phyloP scores from a whole-genome alignment of 2,888 invertebrate species.

The Mylabris sibirica region DNA sequence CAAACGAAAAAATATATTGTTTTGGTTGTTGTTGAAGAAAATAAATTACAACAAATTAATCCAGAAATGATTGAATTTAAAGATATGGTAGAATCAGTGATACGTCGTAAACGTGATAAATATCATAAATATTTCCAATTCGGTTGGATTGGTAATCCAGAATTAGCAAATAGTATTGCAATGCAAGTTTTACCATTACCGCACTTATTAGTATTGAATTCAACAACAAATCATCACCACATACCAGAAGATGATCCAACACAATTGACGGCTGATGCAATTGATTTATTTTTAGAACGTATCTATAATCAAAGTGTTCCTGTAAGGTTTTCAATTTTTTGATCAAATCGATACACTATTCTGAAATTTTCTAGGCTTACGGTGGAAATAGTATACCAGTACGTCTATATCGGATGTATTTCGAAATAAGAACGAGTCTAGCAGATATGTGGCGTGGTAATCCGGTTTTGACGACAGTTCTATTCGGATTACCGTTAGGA shows the following conservation, averaged over 20 bases:
- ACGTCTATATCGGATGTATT: constrained; percentile 80
- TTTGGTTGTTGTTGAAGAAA: constrained; percentile 86
- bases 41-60: constrained; percentile 81
- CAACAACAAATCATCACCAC: constrained; percentile 91
- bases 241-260: constrained; percentile 71
- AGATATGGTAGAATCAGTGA: constrained; percentile 83
- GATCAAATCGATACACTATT: not conserved
- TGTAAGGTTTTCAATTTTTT: constrained; percentile 62
- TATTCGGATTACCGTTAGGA: constrained; percentile 93
- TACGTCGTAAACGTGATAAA: constrained; percentile 72
- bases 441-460: constrained; percentile 91
- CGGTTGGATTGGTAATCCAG: constrained; percentile 92
- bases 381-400: constrained; percentile 85
- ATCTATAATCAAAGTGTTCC: constrained; percentile 81
- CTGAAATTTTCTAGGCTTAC: constrained; percentile 68
- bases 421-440: constrained; percentile 82
- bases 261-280: constrained; percentile 65
- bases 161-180: constrained; percentile 91
- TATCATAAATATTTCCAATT: constrained; percentile 87
- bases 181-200: constrained; percentile 86
- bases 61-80: constrained; percentile 78
- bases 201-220: constrained; percentile 88
- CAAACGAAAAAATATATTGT: constrained; percentile 87
- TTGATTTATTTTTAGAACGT: constrained; percentile 77
- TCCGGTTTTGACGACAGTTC: constrained; percentile 89